Conservation (phyloP, 2,797 vertebrate species). For the Monodelphis domestica region DNA sequence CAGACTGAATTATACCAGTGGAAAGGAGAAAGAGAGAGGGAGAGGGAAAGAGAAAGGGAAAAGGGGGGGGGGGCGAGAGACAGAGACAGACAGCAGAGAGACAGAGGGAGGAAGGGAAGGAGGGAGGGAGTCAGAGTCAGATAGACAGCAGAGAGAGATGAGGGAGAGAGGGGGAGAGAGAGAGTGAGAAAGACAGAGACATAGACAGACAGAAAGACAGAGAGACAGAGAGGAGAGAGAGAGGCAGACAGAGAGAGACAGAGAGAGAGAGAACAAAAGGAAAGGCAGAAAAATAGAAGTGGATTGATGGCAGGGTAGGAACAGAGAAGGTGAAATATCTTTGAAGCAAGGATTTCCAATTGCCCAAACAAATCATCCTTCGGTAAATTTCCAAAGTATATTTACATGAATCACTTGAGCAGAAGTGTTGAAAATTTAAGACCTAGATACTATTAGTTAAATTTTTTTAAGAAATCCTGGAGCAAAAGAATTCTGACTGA, state of each 20-base stretch:
- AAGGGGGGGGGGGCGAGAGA: too few species aligned
- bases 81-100: too few species aligned
- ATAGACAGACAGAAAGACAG: too few species aligned
- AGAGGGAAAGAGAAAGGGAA: not conserved
- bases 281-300: constrained; percentile 34
- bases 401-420: constrained; percentile 2
- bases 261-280: not conserved
- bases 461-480: constrained; percentile 33
- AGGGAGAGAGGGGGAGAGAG: not conserved
- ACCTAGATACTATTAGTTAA: constrained; percentile 30
- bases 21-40: constrained; percentile 16
- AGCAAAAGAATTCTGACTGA: constrained; percentile 64
- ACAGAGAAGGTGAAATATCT: not conserved
- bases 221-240: not conserved
- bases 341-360: not conserved
- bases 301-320: constrained; percentile 16
- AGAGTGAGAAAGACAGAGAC: too few species aligned
- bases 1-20: constrained; percentile 17
- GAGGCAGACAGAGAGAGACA: too few species aligned
- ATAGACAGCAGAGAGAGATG: too few species aligned
- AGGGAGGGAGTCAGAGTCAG: too few species aligned
- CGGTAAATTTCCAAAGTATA: constrained; percentile 20
- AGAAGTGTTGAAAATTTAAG: constrained; percentile 14
- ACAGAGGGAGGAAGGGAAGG: too few species aligned
- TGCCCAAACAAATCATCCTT: not conserved